Base-by-base conservation (phyloP, 2,113 vertebrate species). In the human region DNA sequence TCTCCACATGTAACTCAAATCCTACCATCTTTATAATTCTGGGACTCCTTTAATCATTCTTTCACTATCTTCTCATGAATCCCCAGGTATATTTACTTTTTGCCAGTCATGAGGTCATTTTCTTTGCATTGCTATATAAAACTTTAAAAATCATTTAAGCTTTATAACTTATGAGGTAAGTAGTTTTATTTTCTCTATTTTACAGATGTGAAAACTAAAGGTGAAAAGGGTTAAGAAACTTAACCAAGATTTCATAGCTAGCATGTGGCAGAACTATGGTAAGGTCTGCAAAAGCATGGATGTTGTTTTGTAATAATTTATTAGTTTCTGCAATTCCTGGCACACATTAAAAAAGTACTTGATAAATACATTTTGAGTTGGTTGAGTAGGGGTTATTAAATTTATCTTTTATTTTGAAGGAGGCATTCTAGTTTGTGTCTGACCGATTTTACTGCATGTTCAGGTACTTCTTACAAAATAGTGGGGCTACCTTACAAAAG, bases 401-500 rank as follows among this genome's bases (percentile, higher is more conserved):
- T 92, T 66, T 95, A 14, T 35, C 59, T 79, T 90, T 95, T 86
- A 86, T 92, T 95, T 83, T 93, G 23, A 95, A 94, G 48, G 32
- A 30, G 14, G 12, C 0, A 32, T 48, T 80, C 5, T 32, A 50
- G 27, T 94, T 92, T 92, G 23, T 75, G 3, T 57, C 11, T 86
- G 45, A 84, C 3, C 66, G 1, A 23, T 48, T 90, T 93, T 93
- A 79, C 4, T 52, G 1, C 32, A 7, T 93, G 4, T 93, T 96
- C 1, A 0, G 50, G 17, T 76, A 88, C 27, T 93, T 93, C n/a
- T 79, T 8, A 18, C 20, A 91, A 88, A 90, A 91, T 27, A 9
- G 91, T 38, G 22, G 27, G 52, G 11, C 27, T 84, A 30, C 57
- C 5, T n/a, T 83, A 55, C 12, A 57, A 79, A 93, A 32, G 30